Percentiles rank a stretch among this genome's conserved stretches.
Evolutionary conservation across 2,113 vertebrate species (phyloP).

Genomic region (Pholis gunnellus): DNA sequence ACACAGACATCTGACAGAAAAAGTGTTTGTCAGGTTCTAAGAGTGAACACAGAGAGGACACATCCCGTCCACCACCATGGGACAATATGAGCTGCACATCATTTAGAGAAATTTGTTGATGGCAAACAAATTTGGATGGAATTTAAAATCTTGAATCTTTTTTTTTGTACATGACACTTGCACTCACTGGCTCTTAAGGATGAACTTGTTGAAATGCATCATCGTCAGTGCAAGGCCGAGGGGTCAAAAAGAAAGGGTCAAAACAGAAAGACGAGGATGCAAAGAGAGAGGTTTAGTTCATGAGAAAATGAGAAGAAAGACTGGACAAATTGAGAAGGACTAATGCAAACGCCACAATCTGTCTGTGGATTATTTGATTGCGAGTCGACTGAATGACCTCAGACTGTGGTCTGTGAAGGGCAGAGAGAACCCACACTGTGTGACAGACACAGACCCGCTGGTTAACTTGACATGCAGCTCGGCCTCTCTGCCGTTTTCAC

Average conservation of each 20-base stretch:
- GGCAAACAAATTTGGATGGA: neutral
- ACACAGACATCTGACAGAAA: neutral
- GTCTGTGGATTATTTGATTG: constrained; percentile 4
- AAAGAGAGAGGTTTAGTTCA: neutral
- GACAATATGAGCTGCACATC: neutral
- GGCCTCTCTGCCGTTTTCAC: neutral
- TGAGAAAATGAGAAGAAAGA: neutral
- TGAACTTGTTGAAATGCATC: neutral
- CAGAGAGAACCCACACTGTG: constrained; percentile 20
- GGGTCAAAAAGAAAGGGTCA: neutral
- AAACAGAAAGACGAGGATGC: neutral
- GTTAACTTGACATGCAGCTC: constrained; percentile 15
- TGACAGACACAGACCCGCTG: constrained; percentile 17
- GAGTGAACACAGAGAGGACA: neutral
- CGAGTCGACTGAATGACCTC: neutral
- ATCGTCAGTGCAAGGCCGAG: neutral
- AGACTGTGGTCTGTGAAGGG: constrained; percentile 33
- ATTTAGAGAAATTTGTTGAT: neutral
- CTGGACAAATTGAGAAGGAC: neutral
- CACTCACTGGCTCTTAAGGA: neutral
- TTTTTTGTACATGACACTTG: neutral
- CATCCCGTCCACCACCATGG: neutral
- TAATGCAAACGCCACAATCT: neutral
- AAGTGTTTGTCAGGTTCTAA: neutral
- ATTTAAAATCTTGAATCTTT: neutral